Evolutionary conservation across 2,888 invertebrate species (phyloP), one percentile per base, ranked within the genome.

Genomic region (Uropetala carovei): DNA sequence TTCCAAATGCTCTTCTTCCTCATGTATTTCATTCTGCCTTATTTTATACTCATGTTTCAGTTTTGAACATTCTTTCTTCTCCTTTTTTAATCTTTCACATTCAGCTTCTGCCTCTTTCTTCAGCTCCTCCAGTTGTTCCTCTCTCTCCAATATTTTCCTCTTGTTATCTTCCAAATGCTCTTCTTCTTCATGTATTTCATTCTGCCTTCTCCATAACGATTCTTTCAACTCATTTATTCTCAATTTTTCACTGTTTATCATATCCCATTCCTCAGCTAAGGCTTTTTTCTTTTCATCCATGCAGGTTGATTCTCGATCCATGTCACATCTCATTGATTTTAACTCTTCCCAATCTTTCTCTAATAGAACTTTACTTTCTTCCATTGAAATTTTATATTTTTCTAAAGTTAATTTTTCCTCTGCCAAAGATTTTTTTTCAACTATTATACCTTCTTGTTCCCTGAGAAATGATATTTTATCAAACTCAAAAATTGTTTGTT

Each of bases 401-500:
- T n/a, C 56, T 56, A 83, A 13, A 14, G 83, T 56, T 43, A n/a
- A 18, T 68, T n/a, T 89, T 43, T 89, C 89, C n/a, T 64, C 64
- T 43, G 60, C 43, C 9, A 89, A 11, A 30, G 43, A 11, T 16
- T n/a, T 60, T 64, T 64, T 43, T 68, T 64, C n/a, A 56, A 11
- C 18, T n/a, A 64, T 43, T 18, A 89, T 7, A 27, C 18, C 64
- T 14, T 43, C 64, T 30, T 27, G 22, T 64, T 89, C 68, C 68
- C 64, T 89, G 16, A n/a, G 22, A 30, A 89, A 11, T n/a, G 43
- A 68, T 13, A 16, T 89, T 89, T 64, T 89, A 13, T 89, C 89
- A 11, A 60, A 64, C 0, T 89, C 89, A 3, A 89, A 56, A 10
- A 43, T 11, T 4, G 64, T n/a, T 16, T n/a, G 10, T 7, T 64